These are phyloP conservation scores for Manis pentadactyla DNA, from an alignment of 2,797 vertebrate species.

Conservation along the genomic window DNA sequence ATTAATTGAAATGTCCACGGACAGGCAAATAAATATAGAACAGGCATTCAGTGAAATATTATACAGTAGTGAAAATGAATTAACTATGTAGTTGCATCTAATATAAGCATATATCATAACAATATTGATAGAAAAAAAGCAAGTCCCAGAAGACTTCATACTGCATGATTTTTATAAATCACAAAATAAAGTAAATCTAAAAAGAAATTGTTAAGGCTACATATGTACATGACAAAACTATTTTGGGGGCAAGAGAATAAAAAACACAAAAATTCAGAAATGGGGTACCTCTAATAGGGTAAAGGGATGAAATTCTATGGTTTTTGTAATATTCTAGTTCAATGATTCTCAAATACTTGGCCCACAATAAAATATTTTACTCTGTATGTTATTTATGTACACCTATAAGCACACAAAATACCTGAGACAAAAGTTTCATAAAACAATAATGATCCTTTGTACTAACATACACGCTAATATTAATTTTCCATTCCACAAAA, in stretches of 20 bases:
- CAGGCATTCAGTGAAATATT: neutral
- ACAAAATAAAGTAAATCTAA: neutral
- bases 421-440: neutral
- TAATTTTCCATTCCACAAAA: constrained; percentile 41
- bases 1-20: neutral
- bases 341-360: neutral
- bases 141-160: neutral
- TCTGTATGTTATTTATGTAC: neutral
- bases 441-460: neutral
- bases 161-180: neutral
- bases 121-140: neutral
- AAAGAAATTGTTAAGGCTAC: neutral
- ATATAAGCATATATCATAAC: neutral
- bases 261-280: neutral
- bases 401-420: neutral
- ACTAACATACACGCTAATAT: neutral
- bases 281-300: neutral
- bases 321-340: neutral
- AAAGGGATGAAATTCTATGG: neutral
- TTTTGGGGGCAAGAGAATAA: neutral
- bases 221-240: neutral
- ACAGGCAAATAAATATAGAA: neutral
- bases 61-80: neutral
- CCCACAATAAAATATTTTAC: neutral
- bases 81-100: neutral